These are phyloP conservation scores for Epinephelus lanceolatus DNA, from an alignment of 2,113 vertebrate species.

Conservation along the genomic window DNA sequence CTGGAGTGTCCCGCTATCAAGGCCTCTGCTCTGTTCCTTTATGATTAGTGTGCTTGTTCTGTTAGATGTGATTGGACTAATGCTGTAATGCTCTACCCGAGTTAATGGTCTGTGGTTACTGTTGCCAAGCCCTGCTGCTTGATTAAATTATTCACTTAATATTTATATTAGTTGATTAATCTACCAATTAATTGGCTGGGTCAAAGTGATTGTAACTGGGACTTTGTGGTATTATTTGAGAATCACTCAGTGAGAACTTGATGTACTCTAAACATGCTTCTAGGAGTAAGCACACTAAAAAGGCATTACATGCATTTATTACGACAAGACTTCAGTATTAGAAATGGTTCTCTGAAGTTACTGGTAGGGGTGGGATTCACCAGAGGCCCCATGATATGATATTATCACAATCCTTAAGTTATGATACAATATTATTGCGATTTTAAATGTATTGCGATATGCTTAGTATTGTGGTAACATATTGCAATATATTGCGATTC, in stretches of 20 bases:
- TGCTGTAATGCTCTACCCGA: conserved; percentile 43
- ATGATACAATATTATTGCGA: no score
- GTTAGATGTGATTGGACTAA: conserved; percentile 62
- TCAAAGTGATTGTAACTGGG: conserved; percentile 65
- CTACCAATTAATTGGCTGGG: conserved; percentile 69
- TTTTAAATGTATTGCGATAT: no score
- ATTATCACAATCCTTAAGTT: no score
- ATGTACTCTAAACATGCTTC: not conserved
- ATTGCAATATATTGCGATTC: no score
- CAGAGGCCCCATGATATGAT: no score
- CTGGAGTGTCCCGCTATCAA: conserved; percentile 42
- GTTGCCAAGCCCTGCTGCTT: conserved; percentile 61
- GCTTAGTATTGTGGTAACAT: no score
- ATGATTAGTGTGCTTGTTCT: conserved; percentile 66
- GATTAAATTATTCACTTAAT: conserved; percentile 75
- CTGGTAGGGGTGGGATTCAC: no score
- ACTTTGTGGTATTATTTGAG: conserved; percentile 38
- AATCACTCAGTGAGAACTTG: not conserved
- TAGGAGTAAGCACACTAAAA: not conserved
- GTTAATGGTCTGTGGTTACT: conserved; percentile 72
- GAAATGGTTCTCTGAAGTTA: not conserved
- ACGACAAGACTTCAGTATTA: not conserved
- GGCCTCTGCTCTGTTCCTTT: conserved; percentile 34
- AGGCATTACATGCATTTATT: not conserved
- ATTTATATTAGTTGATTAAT: conserved; percentile 74